These are phyloP conservation scores for Neogobius melanostomus DNA, from an alignment of 2,113 vertebrate genomes.

Conservation along the genomic window DNA sequence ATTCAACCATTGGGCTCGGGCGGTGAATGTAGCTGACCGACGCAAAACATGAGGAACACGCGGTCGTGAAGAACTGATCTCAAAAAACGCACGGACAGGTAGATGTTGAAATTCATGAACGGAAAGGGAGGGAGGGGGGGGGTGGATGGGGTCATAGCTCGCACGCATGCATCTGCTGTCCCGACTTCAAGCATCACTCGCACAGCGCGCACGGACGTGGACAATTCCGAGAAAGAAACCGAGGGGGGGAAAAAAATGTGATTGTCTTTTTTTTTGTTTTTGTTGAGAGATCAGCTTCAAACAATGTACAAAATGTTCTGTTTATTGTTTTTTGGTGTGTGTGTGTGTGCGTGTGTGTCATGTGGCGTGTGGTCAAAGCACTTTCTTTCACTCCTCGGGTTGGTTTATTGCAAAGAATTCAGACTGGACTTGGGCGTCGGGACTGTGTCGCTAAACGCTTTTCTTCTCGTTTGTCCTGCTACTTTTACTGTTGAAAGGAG, in stretches of 20 bases:
- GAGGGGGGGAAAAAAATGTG: slow-evolving; percentile 42
- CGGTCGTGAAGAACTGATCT: slow-evolving; percentile 62
- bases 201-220: slow-evolving; percentile 23
- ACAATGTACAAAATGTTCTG: slow-evolving; percentile 45
- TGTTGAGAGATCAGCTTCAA: slow-evolving; percentile 64
- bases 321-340: slow-evolving; percentile 15
- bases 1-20: slow-evolving; percentile 65
- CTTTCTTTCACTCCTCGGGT: slow-evolving; percentile 39
- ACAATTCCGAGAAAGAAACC: slow-evolving; percentile 47
- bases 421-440: not conserved
- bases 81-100: slow-evolving; percentile 30
- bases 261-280: slow-evolving; percentile 67
- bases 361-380: slow-evolving; percentile 60
- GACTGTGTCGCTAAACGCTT: not conserved
- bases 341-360: slow-evolving; percentile 45
- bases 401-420: not conserved
- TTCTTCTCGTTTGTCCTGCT: not conserved
- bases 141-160: slow-evolving; percentile 5
- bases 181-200: slow-evolving; percentile 45
- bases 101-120: slow-evolving; percentile 26
- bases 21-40: slow-evolving; percentile 76
- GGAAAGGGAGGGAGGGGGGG: not conserved
- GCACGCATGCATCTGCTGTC: slow-evolving; percentile 45
- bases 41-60: slow-evolving; percentile 67
- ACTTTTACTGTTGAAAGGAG: not conserved